Percentiles rank a stretch among this genome's conserved stretches.
Evolutionary conservation across 2,888 invertebrate genomes (phyloP).

Genomic region (Chrysomela aeneicollis): DNA sequence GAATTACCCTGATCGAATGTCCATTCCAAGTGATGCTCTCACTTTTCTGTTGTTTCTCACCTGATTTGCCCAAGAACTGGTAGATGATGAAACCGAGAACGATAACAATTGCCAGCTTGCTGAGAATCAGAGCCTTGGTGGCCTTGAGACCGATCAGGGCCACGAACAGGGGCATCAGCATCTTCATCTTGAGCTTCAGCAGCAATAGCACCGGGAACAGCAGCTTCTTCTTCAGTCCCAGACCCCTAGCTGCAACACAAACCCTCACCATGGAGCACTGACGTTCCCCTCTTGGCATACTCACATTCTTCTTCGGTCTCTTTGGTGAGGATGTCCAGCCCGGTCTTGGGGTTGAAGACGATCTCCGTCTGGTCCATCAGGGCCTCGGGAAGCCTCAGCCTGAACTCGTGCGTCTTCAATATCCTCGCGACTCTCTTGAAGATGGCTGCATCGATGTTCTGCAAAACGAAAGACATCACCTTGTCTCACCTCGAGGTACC

Average conservation of each 20-base stretch:
- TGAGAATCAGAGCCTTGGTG: conserved; percentile 82
- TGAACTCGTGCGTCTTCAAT: conserved; percentile 78
- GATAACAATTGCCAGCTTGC: conserved; percentile 82
- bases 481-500: not conserved
- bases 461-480: conserved; percentile 49
- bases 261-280: too few relatives aligned
- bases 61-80: conserved; percentile 81
- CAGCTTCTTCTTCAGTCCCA: conserved; percentile 82
- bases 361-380: conserved; percentile 73
- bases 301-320: conserved; percentile 55
- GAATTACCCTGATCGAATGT: too few relatives aligned
- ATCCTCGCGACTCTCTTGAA: conserved; percentile 76
- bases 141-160: conserved; percentile 82
- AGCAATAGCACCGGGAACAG: conserved; percentile 80
- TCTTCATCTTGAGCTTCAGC: conserved; percentile 84
- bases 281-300: not conserved
- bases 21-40: too few relatives aligned
- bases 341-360: conserved; percentile 72
- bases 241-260: conserved; percentile 71
- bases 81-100: conserved; percentile 84
- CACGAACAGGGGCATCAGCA: conserved; percentile 82
- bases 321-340: conserved; percentile 68
- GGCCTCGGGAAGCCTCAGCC: conserved; percentile 75
- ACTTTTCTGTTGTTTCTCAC: too few relatives aligned
- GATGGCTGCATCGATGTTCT: conserved; percentile 78